These are phyloP conservation scores for Pygmarrhopalites habei DNA, from an alignment of 1,140 invertebrate species.

Conservation along the genomic window DNA sequence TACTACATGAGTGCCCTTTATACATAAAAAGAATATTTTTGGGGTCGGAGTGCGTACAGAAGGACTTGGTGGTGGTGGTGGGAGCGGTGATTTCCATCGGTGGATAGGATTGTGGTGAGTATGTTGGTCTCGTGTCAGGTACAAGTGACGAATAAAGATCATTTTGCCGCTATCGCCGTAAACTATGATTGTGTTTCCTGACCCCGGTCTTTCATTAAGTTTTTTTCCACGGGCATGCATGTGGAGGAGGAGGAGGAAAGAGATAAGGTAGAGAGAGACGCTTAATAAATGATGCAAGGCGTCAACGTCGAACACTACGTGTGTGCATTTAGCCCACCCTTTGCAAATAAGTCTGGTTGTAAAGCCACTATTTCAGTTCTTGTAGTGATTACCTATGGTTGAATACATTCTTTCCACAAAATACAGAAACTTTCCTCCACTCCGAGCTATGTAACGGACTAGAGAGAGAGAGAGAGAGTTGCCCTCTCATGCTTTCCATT, in stretches of 20 bases:
- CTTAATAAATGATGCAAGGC: conserved; percentile 26
- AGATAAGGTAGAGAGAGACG: conserved; percentile 21
- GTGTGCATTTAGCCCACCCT: conserved; percentile 1
- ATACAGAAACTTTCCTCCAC: no score
- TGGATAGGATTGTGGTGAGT: conserved; percentile 23
- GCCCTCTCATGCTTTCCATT: no score
- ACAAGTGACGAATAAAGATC: conserved; percentile 37
- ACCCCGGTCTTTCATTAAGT: conserved; percentile 27
- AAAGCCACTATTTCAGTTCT: background rate
- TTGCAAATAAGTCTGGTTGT: conserved; percentile 10
- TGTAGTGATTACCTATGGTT: no score
- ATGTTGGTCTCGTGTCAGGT: conserved; percentile 39
- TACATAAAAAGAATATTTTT: no score
- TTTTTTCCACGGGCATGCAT: background rate
- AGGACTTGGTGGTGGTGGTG: background rate
- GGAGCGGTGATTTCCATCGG: conserved; percentile 11
- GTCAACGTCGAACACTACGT: background rate
- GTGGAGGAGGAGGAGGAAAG: background rate
- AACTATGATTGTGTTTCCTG: conserved; percentile 26
- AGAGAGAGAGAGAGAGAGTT: no score
- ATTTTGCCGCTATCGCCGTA: conserved; percentile 28
- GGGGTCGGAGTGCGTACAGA: background rate
- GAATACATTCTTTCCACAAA: no score
- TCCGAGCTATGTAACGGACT: no score
- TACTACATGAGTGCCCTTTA: no score